Evolutionary conservation across 2,888 invertebrate species (phyloP).

Genomic region (Polydrusus tereticollis): DNA sequence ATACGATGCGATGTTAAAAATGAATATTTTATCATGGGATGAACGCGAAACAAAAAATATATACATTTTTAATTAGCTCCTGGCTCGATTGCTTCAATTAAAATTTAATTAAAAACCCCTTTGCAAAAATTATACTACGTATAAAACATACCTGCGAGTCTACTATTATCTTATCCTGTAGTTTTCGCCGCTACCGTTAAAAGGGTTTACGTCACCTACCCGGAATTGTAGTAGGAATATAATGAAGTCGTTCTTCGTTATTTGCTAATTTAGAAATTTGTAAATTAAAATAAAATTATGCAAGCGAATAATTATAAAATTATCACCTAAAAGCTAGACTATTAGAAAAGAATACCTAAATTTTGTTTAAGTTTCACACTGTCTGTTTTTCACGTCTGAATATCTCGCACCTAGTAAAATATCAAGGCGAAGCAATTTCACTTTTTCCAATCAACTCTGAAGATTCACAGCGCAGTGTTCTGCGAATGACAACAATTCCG

Average conservation of each 20-base stretch:
- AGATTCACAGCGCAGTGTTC: no score
- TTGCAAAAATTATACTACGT: neutral
- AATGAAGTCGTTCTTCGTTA: neutral
- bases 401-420: no score
- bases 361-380: no score
- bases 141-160: neutral
- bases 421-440: no score
- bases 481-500: no score
- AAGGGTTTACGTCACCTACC: neutral
- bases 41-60: neutral
- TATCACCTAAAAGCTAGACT: no score
- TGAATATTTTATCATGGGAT: no score
- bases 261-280: neutral
- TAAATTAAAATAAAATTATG: neutral
- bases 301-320: no score
- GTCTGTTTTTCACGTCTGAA: no score
- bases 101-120: constrained; percentile 5
- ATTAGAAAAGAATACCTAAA: no score
- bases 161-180: neutral
- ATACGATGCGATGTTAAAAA: no score
- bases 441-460: no score
- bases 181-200: neutral
- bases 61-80: neutral
- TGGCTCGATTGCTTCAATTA: neutral
- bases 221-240: neutral